These are phyloP conservation scores for Exocentrus adspersus DNA, from an alignment of 2,888 invertebrate species.

Conservation along the genomic window DNA sequence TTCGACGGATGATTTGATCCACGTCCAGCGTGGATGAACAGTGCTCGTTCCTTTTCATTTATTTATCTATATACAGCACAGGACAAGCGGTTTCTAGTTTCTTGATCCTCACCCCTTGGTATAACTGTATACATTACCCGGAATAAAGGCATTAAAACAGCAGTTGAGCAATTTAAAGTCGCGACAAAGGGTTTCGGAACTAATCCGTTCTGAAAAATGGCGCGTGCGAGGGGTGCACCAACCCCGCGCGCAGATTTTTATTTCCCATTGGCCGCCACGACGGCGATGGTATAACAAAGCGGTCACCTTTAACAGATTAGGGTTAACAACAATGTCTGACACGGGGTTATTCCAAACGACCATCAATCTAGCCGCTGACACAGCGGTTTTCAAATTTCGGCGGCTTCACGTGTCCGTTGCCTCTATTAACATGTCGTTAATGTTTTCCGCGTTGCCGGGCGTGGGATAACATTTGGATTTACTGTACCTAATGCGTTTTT, in stretches of 20 bases:
- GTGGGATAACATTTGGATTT: neutral
- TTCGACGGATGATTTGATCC: slow-evolving; percentile 57
- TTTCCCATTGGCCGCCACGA: slow-evolving; percentile 49
- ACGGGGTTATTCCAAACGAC: slow-evolving; percentile 43
- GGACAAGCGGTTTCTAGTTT: too few relatives aligned
- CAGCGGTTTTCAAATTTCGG: slow-evolving; percentile 47
- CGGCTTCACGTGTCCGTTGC: slow-evolving; percentile 29
- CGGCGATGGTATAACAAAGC: slow-evolving; percentile 45
- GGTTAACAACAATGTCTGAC: slow-evolving; percentile 50
- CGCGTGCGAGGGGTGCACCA: slow-evolving; percentile 17
- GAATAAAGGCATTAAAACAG: slow-evolving; percentile 23
- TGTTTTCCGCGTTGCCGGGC: slow-evolving; percentile 12
- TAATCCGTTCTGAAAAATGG: slow-evolving; percentile 22
- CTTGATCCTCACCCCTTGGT: slow-evolving; percentile 7
- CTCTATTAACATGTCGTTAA: slow-evolving; percentile 36
- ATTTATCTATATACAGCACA: too few relatives aligned
- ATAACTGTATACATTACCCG: slow-evolving; percentile 19
- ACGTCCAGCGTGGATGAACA: slow-evolving; percentile 33
- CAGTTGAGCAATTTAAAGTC: slow-evolving; percentile 22
- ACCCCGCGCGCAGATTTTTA: slow-evolving; percentile 45
- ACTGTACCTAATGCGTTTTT: neutral
- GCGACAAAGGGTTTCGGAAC: slow-evolving; percentile 9
- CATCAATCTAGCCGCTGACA: slow-evolving; percentile 54
- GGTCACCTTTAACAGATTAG: slow-evolving; percentile 51
- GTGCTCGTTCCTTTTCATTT: neutral